Evolutionary conservation across 1,140 invertebrate species (phyloP).

Genomic region (Halyomorpha halys): DNA sequence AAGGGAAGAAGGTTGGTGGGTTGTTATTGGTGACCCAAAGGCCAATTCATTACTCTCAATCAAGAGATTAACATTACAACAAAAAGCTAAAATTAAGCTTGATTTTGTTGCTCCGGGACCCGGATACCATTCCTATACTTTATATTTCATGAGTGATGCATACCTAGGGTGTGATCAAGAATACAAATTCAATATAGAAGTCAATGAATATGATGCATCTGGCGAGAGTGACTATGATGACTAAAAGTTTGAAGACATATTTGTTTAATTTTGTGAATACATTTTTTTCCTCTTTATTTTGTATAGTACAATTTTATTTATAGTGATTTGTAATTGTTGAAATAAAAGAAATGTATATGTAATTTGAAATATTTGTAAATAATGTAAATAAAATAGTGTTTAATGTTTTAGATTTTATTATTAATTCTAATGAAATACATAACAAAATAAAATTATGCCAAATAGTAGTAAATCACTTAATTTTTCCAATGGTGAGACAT

Average conservation of each 20-base stretch:
- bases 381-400: too few relatives aligned
- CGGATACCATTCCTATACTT: conserved; percentile 78
- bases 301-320: too few relatives aligned
- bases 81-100: conserved; percentile 86
- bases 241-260: not conserved
- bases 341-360: too few relatives aligned
- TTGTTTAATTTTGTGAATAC: conserved; percentile 8
- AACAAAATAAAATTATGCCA: too few relatives aligned
- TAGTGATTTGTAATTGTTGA: too few relatives aligned
- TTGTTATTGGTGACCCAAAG: conserved; percentile 94
- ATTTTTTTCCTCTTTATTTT: too few relatives aligned
- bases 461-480: too few relatives aligned
- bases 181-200: conserved; percentile 75
- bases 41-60: conserved; percentile 91
- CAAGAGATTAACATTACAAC: conserved; percentile 85
- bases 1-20: conserved; percentile 99
- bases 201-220: conserved; percentile 54
- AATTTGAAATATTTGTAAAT: too few relatives aligned
- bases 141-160: conserved; percentile 98
- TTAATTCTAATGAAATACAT: too few relatives aligned
- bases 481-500: too few relatives aligned
- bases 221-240: conserved; percentile 27
- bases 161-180: conserved; percentile 98
- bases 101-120: conserved; percentile 87
- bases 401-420: too few relatives aligned